Evolutionary conservation across 1,140 invertebrate species (phyloP).

Genomic region (Nasonia giraulti): DNA sequence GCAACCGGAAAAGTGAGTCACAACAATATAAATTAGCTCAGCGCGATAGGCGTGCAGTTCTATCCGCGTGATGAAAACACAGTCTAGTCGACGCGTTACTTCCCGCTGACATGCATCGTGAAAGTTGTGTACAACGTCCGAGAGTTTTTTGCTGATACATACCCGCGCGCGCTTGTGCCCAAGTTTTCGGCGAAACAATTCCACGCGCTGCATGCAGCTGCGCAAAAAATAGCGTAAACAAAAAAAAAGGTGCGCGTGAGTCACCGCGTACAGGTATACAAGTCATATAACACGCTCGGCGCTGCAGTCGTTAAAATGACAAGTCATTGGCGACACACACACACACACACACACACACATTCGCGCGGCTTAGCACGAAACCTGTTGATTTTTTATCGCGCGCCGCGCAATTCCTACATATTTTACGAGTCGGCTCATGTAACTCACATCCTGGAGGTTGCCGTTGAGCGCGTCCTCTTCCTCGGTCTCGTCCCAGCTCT

Average conservation of each 20-base stretch:
- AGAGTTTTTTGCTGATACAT: not conserved
- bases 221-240: not conserved
- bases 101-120: not conserved
- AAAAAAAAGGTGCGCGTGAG: not conserved
- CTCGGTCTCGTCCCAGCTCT: conserved; percentile 72
- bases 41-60: not conserved
- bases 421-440: not conserved
- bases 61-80: not conserved
- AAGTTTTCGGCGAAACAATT: not conserved
- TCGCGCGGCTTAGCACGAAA: not conserved
- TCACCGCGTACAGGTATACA: not conserved
- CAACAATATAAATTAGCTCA: not conserved
- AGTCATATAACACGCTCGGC: not conserved
- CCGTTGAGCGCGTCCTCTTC: conserved; percentile 66
- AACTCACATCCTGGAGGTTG: conserved; percentile 55
- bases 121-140: not conserved
- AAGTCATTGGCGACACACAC: not conserved
- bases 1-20: not conserved
- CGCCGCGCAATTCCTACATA: not conserved
- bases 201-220: not conserved
- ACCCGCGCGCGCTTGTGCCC: too few relatives aligned
- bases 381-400: not conserved
- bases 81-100: not conserved
- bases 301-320: not conserved
- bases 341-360: too few relatives aligned